These are phyloP conservation scores for Paramuricea clavata DNA, from an alignment of 92 coral and sea anemone species.

Conservation along the genomic window DNA sequence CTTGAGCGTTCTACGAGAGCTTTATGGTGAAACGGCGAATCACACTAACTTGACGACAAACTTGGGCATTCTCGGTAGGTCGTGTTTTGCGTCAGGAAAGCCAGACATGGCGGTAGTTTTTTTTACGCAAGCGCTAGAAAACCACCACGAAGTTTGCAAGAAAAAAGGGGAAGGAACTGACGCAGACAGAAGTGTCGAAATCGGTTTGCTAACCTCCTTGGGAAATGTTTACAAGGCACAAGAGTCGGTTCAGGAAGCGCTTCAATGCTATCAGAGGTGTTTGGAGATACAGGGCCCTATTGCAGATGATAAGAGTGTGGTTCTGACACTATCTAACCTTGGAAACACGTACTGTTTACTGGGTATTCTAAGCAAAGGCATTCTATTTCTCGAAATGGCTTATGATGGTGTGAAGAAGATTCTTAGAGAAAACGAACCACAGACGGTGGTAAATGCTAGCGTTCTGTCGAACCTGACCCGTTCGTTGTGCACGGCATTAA, in stretches of 20 bases:
- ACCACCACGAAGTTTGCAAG: conserved; percentile 21
- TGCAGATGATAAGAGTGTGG: conserved; percentile 20
- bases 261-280: conserved; percentile 27
- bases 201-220: conserved; percentile 12
- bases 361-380: conserved; percentile 7
- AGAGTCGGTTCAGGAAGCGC: conserved; percentile 14
- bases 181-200: conserved; percentile 19
- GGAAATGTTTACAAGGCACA: conserved; percentile 32
- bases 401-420: conserved; percentile 8
- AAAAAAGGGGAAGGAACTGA: conserved; percentile 17
- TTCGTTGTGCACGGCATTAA: conserved; percentile 26
- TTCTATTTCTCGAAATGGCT: conserved; percentile 34
- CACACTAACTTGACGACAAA: neutral
- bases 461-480: conserved; percentile 20
- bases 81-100: conserved; percentile 31
- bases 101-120: conserved; percentile 15
- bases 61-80: conserved; percentile 33
- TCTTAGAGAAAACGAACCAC: conserved; percentile 12
- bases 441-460: conserved; percentile 11
- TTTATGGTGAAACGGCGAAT: conserved; percentile 12
- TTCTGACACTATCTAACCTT: conserved; percentile 7
- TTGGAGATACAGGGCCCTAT: conserved; percentile 34
- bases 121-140: conserved; percentile 15
- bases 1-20: conserved; percentile 4
- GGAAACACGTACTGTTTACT: conserved; percentile 29